Percentiles rank a stretch among this genome's conserved stretches.
Evolutionary conservation across 2,888 invertebrate genomes (phyloP).

Genomic region (Gryllus longicercus): DNA sequence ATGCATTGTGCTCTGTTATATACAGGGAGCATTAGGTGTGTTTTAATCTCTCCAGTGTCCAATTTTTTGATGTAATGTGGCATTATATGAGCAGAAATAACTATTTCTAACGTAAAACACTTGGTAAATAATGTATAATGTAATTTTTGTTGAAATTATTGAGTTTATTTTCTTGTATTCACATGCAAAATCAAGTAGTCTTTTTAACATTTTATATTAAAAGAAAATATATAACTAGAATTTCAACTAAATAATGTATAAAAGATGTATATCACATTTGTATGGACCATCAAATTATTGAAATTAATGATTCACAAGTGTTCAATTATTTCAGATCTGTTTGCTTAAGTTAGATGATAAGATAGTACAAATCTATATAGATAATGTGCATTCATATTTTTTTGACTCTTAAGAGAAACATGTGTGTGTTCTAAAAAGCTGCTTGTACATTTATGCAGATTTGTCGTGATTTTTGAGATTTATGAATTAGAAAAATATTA

Average conservation of each 20-base stretch:
- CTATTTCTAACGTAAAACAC: constrained; percentile 5
- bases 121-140: not conserved
- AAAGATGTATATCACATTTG: constrained; percentile 9
- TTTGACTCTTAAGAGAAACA: not conserved
- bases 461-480: constrained; percentile 18
- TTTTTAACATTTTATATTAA: constrained; percentile 17
- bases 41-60: constrained; percentile 11
- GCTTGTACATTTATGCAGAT: constrained; percentile 18
- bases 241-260: not conserved
- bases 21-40: constrained; percentile 17
- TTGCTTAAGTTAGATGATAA: constrained; percentile 20
- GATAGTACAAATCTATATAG: constrained; percentile 24
- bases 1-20: constrained; percentile 17
- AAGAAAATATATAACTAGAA: constrained; percentile 11
- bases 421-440: not conserved
- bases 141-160: not conserved
- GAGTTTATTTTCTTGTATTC: not conserved
- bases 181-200: not conserved
- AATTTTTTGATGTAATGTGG: constrained; percentile 8
- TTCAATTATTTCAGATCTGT: not conserved
- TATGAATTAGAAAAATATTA: not conserved
- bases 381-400: constrained; percentile 19
- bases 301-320: not conserved
- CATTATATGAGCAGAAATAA: not conserved
- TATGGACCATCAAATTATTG: constrained; percentile 17